Evolutionary conservation across 2,888 invertebrate genomes (phyloP), one percentile per base, ranked within the genome.

Genomic region (Teleogryllus oceanicus): DNA sequence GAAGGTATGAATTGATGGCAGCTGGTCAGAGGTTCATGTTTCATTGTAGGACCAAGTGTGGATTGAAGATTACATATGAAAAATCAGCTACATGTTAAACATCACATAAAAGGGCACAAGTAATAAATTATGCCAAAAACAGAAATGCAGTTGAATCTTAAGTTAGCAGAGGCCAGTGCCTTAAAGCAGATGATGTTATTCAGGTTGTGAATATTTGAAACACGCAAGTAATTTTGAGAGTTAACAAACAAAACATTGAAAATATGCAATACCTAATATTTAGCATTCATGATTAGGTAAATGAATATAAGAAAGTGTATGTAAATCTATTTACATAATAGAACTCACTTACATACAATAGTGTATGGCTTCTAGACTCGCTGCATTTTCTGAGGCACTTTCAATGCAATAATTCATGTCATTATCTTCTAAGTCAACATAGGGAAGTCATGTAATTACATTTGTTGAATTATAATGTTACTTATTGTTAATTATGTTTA

Each of bases 1-100:
- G 62, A 62, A 62, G 62, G n/a, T 18, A 62, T 62, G 62, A 62
- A 62, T 62, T 62, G 1, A 62, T 62, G 62, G 62, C 62, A 62
- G 13, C 62, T 62, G 62, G 62, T 62, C 62, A 62, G 62, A 62
- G n/a, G 62, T 62, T 62, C 62, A 62, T 62, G 13, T 62, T 62
- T 62, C 62, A 62, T 62, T 62, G 62, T 62, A 62, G 62, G 62
- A 62, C n/a, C 62, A 62, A 62, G 62, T 18, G 62, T 62, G 62
- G n/a, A 62, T 62, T 13, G 62, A 18, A 62, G 13, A 37, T 37
- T 37, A 37, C 37, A 37, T 37, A 37, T 37, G 37, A 18, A 62
- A 62, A 62, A 18, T 62, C 62, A 62, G 62, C 62, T 62, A 62
- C 62, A 62, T n/a, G 62, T 62, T 62, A 13, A 62, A 62, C 62